Evolutionary conservation across 2,797 vertebrate genomes (phyloP), one percentile per base, ranked within the genome.

Genomic region (Sebastes flavidus): DNA sequence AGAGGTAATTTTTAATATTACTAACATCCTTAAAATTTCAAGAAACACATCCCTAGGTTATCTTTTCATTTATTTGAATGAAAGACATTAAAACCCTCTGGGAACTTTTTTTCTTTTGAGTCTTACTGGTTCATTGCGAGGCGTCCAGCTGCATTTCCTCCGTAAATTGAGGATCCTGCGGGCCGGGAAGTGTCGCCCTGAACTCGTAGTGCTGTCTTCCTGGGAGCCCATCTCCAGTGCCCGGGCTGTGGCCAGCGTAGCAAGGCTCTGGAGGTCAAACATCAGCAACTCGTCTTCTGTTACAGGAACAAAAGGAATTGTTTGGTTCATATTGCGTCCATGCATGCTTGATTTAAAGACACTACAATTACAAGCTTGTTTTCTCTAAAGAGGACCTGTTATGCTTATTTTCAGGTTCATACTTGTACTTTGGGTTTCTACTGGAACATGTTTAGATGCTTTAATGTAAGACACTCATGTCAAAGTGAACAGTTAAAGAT

Each of bases 101-200:
- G 6, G 10, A 55, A 54, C 2, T 42, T 76, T 59, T 56, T 22
- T 6, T 16, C 24, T 42, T 76, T 71, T 25, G 62, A 61, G n/a
- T 91, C 95, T 96, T 95, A 99, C 98, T 6, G 97, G 97, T 89
- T 99, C 98, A 86, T 96, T 95, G 74, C 97, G 98, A 65, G 98
- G 98, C 4, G 96, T 97, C 98, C 98, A 99, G 90, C 95, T 97
- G 93, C 97, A 98, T 90, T 98, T 99, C 83, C 97, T 96, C 0
- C 96, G 96, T 59, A 97, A 94, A 82, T 97, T 96, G 66, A 97
- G 95, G 81, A 95, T 93, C 1, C 96, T 96, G 55, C 97, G 97
- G 0, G 94, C 94, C 6, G 84, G 91, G 52, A 76, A 92, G 77
- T 88, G 94, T 84, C 89, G 91, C 46, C 92, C 94, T 14, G 88